Base-by-base conservation (phyloP, 2,113 vertebrate species). In the Phyllopteryx taeniolatus region DNA sequence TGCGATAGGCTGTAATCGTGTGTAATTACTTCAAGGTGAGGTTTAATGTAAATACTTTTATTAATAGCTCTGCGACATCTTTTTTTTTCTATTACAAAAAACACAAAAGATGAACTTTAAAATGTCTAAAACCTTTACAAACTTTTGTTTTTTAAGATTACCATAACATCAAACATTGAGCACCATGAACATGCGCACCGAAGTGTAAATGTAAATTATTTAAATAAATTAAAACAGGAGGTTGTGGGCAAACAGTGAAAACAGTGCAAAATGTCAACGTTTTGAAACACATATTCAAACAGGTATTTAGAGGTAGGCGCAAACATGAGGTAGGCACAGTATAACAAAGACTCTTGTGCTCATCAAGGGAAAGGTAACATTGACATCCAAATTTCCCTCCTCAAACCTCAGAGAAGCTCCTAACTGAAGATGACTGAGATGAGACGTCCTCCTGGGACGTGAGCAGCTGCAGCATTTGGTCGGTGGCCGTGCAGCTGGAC, bases 381-480 rank as follows among this genome's bases (percentile, higher is more conserved):
- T 22, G n/a, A 10, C 2, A 47, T 13, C 9, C 46, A 47, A 12
- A 10, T 10, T 11, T 20, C 53, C 22, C 27, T 9, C 31, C 59
- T 61, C 31, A 61, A 8, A 17, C 14, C 31, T 59, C n/a, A 11
- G 57, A 33, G 59, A 33, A 17, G 17, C 15, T 33, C 31, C 17
- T 8, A 53, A 53, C 15, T 53, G 15, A 6, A 56, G 20, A 13
- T 15, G 4, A 35, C 31, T 17, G 6, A 35, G 8, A 19, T 35
- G 31, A 17, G 8, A 35, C 8, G 59, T 35, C 8, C 59, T 61
- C 59, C 31, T 19, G 14, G 13, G 73, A 72, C 51, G 68, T 67
- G 72, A 96, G 93, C 84, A 92, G 82, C 87, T 92, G 90, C 73
- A 92, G 83, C 68, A 96, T 84, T 61, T 81, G 78, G 74, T 94